These are phyloP conservation scores for honey bee (Apis mellifera) DNA, from an alignment of 1,140 invertebrate genomes.

Conservation along the genomic window Amel_HAv3.1 CM009931.2:9756501-9757000, in stretches of 20 bases:
- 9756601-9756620: conserved; percentile 34
- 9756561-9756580: conserved; percentile 32
- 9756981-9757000: too few relatives aligned
- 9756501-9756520: not conserved
- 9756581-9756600: not conserved
- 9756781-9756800: too few relatives aligned
- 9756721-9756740: conserved; percentile 11
- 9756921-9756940: too few relatives aligned
- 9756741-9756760: conserved; percentile 19
- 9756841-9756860: too few relatives aligned
- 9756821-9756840: too few relatives aligned
- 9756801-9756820: too few relatives aligned
- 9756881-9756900: too few relatives aligned
- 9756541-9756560: conserved; percentile 15
- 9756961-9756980: too few relatives aligned
- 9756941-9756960: too few relatives aligned
- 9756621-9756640: conserved; percentile 41
- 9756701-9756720: conserved; percentile 38
- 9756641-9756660: conserved; percentile 50
- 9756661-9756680: conserved; percentile 48
- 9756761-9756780: conserved; percentile 3
- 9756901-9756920: too few relatives aligned
- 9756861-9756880: too few relatives aligned
- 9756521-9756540: conserved; percentile 12
- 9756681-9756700: conserved; percentile 45